A percentile compares a stretch with the other conserved stretches of the same genome.
phyloP scores from a whole-genome alignment of 2,797 vertebrate genomes.

The Pterois miles region DNA sequence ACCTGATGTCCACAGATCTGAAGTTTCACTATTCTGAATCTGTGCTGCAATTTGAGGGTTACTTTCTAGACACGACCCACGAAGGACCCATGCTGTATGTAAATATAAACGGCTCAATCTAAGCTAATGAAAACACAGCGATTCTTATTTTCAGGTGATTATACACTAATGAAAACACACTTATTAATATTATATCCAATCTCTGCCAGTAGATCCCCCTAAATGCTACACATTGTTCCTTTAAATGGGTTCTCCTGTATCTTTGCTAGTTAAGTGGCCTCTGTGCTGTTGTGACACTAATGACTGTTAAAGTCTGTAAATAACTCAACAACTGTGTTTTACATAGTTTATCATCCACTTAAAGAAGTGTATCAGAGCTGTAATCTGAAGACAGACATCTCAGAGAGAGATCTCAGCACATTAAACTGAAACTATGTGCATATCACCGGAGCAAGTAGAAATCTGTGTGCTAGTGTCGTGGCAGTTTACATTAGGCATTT shows the following conservation, averaged over 20 bases:
- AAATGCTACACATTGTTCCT: background rate
- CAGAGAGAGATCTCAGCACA: background rate
- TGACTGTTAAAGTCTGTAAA: no score
- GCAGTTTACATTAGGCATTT: background rate
- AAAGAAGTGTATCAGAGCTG: background rate
- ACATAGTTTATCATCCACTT: background rate
- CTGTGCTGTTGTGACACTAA: background rate
- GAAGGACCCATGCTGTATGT: no score
- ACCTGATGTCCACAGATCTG: background rate
- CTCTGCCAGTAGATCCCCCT: no score
- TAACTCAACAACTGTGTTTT: background rate
- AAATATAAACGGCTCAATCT: accelerated
- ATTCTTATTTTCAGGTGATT: no score
- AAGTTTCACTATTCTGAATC: background rate
- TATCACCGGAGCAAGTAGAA: background rate
- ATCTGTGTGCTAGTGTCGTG: background rate
- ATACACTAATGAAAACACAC: no score
- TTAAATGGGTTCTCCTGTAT: background rate
- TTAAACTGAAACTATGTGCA: background rate
- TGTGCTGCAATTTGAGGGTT: no score
- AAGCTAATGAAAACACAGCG: no score
- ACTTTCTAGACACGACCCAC: no score
- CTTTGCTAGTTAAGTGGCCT: background rate
- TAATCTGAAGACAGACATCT: background rate
- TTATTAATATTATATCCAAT: no score